Percentiles rank a stretch among this genome's conserved stretches.
Evolutionary conservation across 2,113 vertebrate genomes (phyloP).

Genomic region (Aplodontia rufa): DNA sequence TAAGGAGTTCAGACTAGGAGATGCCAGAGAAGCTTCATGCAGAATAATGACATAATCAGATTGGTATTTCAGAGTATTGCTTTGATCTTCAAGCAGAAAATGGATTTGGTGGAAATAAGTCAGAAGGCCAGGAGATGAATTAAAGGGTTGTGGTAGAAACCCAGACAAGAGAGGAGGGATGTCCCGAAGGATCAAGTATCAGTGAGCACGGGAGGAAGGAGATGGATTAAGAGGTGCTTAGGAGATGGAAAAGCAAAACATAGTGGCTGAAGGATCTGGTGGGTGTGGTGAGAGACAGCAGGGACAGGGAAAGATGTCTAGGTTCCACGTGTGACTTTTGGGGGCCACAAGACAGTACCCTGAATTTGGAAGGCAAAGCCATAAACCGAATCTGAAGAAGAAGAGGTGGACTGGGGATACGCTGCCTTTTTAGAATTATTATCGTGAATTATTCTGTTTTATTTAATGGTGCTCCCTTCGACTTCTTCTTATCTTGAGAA

Average conservation of each 20-base stretch:
- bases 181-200: neutral
- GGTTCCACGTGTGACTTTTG: neutral
- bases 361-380: neutral
- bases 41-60: neutral
- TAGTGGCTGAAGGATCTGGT: neutral
- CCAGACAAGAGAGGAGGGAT: neutral
- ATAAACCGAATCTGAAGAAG: neutral
- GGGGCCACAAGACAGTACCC: fast-evolving
- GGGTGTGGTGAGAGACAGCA: neutral
- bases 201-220: neutral
- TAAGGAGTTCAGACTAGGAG: neutral
- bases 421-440: neutral
- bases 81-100: slow-evolving; percentile 25
- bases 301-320: neutral
- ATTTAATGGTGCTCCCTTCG: neutral
- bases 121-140: neutral
- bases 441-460: neutral
- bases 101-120: neutral
- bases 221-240: neutral
- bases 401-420: neutral
- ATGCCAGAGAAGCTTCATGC: neutral
- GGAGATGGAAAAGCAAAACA: neutral
- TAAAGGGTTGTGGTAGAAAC: neutral
- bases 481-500: neutral
- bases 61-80: neutral